A percentile compares a stretch with the other conserved stretches of the same genome.
phyloP scores from a whole-genome alignment of 2,113 vertebrate genomes.

The Oncorhynchus clarkii region DNA sequence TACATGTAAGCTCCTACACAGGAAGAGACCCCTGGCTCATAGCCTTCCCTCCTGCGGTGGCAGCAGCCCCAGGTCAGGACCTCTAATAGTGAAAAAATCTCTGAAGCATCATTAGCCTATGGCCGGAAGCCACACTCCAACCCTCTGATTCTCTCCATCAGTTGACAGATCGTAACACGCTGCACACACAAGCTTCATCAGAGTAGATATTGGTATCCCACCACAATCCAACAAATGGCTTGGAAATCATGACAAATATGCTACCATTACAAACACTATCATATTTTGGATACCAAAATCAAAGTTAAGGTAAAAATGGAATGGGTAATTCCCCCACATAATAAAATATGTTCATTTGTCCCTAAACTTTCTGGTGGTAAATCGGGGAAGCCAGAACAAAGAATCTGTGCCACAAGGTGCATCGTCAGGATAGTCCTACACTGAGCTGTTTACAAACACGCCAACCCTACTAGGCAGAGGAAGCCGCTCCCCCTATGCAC shows the following conservation, averaged over 20 bases:
- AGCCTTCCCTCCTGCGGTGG: not conserved
- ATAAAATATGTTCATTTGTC: not conserved
- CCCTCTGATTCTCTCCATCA: not conserved
- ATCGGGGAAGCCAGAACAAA: constrained; percentile 65
- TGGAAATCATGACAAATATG: not conserved
- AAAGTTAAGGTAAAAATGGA: not conserved
- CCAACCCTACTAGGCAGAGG: constrained; percentile 18
- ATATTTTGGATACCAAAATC: not conserved
- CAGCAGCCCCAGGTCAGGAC: not conserved
- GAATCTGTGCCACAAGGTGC: constrained; percentile 41
- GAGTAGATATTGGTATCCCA: not conserved
- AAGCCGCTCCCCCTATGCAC: constrained; percentile 52
- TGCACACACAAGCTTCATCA: not conserved
- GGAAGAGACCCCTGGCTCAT: too few relatives aligned
- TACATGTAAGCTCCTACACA: too few relatives aligned
- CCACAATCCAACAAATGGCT: not conserved
- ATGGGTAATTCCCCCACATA: not conserved
- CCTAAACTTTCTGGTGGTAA: constrained; percentile 43
- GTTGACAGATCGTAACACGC: not conserved
- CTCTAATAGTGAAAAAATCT: not conserved
- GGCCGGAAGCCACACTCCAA: constrained; percentile 4
- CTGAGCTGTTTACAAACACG: constrained; percentile 77
- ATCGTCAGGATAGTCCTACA: constrained; percentile 51
- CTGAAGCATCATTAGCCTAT: not conserved
- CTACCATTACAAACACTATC: not conserved